Evolutionary conservation across 2,888 invertebrate species (phyloP), one percentile per base, ranked within the genome.

Genomic region (Brenthis ino): DNA sequence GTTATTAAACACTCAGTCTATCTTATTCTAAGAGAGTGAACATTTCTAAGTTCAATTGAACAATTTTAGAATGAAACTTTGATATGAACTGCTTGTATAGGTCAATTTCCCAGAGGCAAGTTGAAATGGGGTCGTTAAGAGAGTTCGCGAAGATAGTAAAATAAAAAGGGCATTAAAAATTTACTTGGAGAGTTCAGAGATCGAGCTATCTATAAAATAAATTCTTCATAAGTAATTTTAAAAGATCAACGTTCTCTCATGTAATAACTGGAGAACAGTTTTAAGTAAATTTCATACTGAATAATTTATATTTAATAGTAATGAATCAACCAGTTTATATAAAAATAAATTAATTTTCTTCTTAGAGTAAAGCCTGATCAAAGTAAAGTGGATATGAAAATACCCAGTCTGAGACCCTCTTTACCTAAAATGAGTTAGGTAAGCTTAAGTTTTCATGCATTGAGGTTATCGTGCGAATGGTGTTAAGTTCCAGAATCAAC

Each of bases 141-240:
- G 48, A 60, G 28, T 33, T 50, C n/a, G 28, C n/a, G 6, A 60
- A 60, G 28, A 60, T 60, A 60, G 60, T 60, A 60, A 60, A 60
- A 24, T n/a, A 24, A 16, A 20, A 54, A 58, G 28, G 12, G 12
- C 37, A 37, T 37, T 57, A 57, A 28, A 57, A 57, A 57, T 28
- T 11, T 16, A 60, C 28, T 50, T 47, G 48, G 14, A 60, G 28
- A 5, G 24, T 48, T 48, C 28, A 60, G 28, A 24, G 50, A n/a
- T 60, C n/a, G n/a, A 33, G 28, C n/a, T 11, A 5, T 50, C 50
- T 60, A 48, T 60, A n/a, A 50, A 50, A 60, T 48, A n/a, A 60
- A 50, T 50, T 50, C 50, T 50, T 33, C n/a, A 28, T 11, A 60
- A 24, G n/a, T 48, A 28, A 47, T 60, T 28, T 60, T 60, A 50